A percentile compares a stretch with the other conserved stretches of the same genome.
Evolutionary conservation across 2,797 vertebrate genomes (phyloP).

Genomic region (Stomatorhinus walkeri): DNA sequence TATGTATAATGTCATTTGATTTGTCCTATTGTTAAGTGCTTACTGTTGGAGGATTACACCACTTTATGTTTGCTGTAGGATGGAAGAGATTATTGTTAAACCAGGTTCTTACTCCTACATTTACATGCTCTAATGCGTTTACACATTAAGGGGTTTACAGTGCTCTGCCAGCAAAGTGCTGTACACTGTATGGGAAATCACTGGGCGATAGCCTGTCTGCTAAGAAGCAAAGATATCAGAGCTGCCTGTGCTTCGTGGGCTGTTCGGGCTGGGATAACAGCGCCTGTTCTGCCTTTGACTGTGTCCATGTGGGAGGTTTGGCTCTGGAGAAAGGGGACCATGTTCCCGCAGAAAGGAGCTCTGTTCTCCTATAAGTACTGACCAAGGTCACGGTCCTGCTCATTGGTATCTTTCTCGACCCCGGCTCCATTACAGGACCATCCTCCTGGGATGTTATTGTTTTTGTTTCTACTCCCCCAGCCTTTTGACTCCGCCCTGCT

Average conservation of each 20-base stretch:
- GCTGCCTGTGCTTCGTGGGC: neutral
- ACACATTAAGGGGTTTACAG: conserved; percentile 2
- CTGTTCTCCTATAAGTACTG: neutral
- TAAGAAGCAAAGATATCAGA: neutral
- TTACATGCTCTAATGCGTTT: neutral
- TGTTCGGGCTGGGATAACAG: neutral
- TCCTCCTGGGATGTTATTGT: neutral
- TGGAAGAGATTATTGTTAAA: neutral
- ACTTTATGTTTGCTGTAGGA: neutral
- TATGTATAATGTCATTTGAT: neutral
- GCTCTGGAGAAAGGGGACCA: neutral
- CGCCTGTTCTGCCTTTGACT: neutral
- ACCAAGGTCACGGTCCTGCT: neutral
- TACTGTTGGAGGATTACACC: neutral
- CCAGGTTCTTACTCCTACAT: neutral
- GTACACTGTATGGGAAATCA: neutral
- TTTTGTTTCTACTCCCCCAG: neutral
- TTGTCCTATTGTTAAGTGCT: neutral
- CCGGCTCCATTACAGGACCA: neutral
- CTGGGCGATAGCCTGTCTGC: neutral
- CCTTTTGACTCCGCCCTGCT: neutral
- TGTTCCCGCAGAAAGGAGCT: neutral
- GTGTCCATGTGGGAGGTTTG: neutral
- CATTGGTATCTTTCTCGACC: neutral
- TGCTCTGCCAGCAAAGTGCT: neutral